Evolutionary conservation across 2,797 vertebrate species (phyloP), one percentile per base, ranked within the genome.

Genomic region (Syngnathus rostellatus): DNA sequence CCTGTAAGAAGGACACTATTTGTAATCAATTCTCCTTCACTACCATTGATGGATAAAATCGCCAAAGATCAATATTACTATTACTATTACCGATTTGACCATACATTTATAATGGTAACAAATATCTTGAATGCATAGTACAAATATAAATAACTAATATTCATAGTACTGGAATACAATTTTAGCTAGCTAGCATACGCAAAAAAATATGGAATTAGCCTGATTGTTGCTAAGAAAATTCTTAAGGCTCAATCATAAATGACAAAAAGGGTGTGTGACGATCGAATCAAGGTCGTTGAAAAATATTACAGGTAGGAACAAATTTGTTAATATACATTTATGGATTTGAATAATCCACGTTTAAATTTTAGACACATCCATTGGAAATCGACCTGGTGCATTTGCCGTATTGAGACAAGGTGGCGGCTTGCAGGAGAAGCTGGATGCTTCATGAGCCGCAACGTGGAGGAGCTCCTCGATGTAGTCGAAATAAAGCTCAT

Each of bases 401-500:
- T 81, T 25, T 77, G 73, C 5, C 11, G 75, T 59, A 54, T 77
- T 74, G 48, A 78, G 69, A 68, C 92, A 93, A 1, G 90, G 85
- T 2, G 90, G 91, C 14, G 88, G 89, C 61, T 83, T 82, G 76
- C 92, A 93, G 0, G 89, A 76, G 75, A 90, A 86, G 65, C 79
- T 66, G 1, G 73, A 80, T 48, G 78, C 71, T 67, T 64, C 86
- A 21, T 86, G 77, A 57, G 86, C 62, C 1, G 89, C 89, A 1
- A 82, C 48, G 0, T 73, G 67, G 31, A 92, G 76, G 59, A 93
- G 50, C 19, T 91, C 86, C 77, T 82, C 86, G 62, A 92, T 76
- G 68, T 91, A 87, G 77, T 89, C 84, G 61, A 93, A 92, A 76
- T 91, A 93, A 46, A 81, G 85, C 7, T 79, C 83, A 2, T 88